Evolutionary conservation across 2,797 vertebrate genomes (phyloP).

Genomic region (Eulemur albifrons): DNA sequence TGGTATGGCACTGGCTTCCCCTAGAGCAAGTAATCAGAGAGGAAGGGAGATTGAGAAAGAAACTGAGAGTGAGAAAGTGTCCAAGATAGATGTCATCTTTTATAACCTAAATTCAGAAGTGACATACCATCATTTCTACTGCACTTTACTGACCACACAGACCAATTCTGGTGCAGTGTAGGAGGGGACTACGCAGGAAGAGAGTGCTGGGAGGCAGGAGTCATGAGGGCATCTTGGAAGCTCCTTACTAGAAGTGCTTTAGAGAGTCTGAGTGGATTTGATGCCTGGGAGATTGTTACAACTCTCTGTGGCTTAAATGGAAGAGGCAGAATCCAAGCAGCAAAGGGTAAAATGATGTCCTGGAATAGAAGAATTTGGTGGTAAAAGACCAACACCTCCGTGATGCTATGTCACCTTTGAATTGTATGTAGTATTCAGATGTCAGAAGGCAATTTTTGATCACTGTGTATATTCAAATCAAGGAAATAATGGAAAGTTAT

Average conservation of each 20-base stretch:
- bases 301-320: neutral
- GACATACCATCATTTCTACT: neutral
- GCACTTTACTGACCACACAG: neutral
- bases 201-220: neutral
- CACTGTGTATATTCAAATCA: neutral
- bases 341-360: neutral
- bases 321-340: neutral
- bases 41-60: neutral
- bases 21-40: neutral
- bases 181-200: accelerated
- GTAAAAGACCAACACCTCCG: neutral
- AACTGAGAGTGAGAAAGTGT: neutral
- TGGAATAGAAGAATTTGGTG: neutral
- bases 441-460: neutral
- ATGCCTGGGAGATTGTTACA: neutral
- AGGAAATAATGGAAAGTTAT: neutral
- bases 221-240: neutral
- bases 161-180: neutral
- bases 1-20: accelerated
- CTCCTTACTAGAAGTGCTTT: neutral
- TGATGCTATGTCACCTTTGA: neutral
- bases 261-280: neutral
- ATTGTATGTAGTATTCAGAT: neutral
- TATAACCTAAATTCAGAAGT: neutral
- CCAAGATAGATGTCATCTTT: neutral